A percentile compares a stretch with the other conserved stretches of the same genome.
These are phyloP conservation scores for Notothenia rossii DNA, from an alignment of 2,113 vertebrate species.

Conservation along the genomic window DNA sequence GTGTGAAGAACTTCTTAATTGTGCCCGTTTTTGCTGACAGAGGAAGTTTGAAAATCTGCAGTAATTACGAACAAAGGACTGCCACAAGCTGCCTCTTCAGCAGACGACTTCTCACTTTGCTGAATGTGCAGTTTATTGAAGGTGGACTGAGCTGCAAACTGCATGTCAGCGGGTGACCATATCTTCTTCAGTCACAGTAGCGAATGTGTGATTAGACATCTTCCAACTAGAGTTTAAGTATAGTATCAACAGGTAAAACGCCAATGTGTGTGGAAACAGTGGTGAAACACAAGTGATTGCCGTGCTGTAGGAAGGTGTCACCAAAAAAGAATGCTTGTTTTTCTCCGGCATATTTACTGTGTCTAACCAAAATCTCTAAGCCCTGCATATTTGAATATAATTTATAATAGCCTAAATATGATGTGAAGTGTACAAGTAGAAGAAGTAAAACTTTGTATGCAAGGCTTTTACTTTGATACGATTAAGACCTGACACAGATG, in stretches of 20 bases:
- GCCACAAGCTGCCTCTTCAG: slow-evolving; percentile 13
- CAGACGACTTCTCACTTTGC: slow-evolving; percentile 6
- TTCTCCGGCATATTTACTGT: background rate
- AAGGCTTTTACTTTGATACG: background rate
- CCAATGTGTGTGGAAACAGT: background rate
- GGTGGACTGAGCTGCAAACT: slow-evolving; percentile 21
- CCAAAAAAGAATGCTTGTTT: background rate
- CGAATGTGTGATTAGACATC: slow-evolving; percentile 1
- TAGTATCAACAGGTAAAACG: too few species aligned
- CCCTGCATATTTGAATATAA: background rate
- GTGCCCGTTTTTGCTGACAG: slow-evolving; percentile 18
- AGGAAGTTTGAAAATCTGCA: background rate
- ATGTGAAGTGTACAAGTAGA: too few species aligned
- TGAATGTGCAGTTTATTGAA: slow-evolving; percentile 28
- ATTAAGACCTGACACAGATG: background rate
- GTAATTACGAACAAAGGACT: slow-evolving; percentile 37
- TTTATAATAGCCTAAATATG: background rate
- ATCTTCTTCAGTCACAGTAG: background rate
- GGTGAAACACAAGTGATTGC: background rate
- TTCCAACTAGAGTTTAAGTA: too few species aligned
- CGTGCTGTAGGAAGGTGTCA: background rate
- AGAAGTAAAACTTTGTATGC: background rate
- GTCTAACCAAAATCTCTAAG: background rate
- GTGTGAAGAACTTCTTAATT: slow-evolving; percentile 6
- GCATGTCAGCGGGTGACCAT: background rate